These are phyloP conservation scores for Hypena proboscidalis DNA, from an alignment of 2,888 invertebrate species.

Conservation along the genomic window DNA sequence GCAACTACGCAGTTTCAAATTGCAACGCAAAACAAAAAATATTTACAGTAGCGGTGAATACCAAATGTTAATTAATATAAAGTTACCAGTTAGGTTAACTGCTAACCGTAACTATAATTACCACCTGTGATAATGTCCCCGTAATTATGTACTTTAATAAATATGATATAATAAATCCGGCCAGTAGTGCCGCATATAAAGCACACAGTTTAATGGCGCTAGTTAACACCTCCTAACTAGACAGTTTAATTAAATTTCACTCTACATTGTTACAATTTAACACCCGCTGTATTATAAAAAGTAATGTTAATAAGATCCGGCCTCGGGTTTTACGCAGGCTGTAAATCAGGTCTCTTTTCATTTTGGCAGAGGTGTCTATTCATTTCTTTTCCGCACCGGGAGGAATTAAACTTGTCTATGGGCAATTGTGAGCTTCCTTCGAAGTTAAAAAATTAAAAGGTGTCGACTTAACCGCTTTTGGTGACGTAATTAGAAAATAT, in stretches of 20 bases:
- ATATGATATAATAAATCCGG: slow-evolving; percentile 32
- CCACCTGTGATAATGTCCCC: not conserved
- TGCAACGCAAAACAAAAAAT: too few species aligned
- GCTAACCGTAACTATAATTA: not conserved
- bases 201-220: slow-evolving; percentile 66
- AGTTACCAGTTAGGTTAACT: too few species aligned
- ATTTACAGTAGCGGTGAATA: too few species aligned
- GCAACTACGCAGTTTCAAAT: too few species aligned
- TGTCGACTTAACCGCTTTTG: slow-evolving; percentile 14
- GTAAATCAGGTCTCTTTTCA: slow-evolving; percentile 81
- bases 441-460: slow-evolving; percentile 56
- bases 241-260: slow-evolving; percentile 81
- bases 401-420: slow-evolving; percentile 77
- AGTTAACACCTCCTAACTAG: slow-evolving; percentile 75
- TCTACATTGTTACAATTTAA: slow-evolving; percentile 80
- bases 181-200: slow-evolving; percentile 48
- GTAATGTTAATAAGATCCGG: slow-evolving; percentile 82
- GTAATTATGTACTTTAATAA: slow-evolving; percentile 27
- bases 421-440: slow-evolving; percentile 63
- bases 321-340: slow-evolving; percentile 71
- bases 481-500: slow-evolving; percentile 25
- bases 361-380: slow-evolving; percentile 77
- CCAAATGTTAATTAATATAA: too few species aligned
- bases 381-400: slow-evolving; percentile 73
- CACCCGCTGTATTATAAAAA: slow-evolving; percentile 78